Percentiles rank a stretch among this genome's conserved stretches.
Evolutionary conservation across 2,797 vertebrate genomes (phyloP).

Genomic region (Anisognathus igniventris): DNA sequence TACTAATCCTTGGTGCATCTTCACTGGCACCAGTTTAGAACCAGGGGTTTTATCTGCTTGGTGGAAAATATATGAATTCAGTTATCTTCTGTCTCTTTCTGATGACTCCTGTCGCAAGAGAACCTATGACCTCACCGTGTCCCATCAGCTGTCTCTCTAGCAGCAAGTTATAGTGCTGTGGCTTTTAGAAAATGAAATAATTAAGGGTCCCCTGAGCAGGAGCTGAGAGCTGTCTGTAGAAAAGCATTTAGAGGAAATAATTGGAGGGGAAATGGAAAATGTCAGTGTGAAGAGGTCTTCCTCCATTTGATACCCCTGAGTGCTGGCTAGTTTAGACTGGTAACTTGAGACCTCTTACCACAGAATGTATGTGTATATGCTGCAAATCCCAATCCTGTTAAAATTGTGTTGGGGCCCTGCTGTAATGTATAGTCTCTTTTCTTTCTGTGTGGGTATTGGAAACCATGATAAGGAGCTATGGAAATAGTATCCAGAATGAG

Average conservation of each 20-base stretch:
- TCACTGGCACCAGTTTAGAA: neutral
- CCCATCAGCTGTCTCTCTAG: neutral
- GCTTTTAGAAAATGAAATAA: constrained; percentile 39
- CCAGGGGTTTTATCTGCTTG: neutral
- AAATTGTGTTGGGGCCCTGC: neutral
- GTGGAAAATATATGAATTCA: neutral
- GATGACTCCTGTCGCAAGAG: neutral
- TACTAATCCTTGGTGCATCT: neutral
- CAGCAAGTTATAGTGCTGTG: neutral
- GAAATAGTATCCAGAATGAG: neutral
- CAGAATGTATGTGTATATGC: neutral
- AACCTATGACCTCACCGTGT: neutral
- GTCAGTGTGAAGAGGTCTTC: constrained; percentile 1
- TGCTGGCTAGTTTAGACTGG: neutral
- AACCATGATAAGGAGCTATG: neutral
- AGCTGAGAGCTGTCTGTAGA: neutral
- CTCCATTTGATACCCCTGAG: constrained; percentile 23
- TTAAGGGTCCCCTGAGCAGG: neutral
- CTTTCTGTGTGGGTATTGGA: neutral
- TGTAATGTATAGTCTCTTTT: neutral
- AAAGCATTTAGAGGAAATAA: constrained; percentile 34
- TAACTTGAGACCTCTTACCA: neutral
- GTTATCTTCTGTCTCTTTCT: neutral
- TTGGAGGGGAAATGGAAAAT: constrained; percentile 22
- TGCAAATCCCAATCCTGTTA: neutral